These are phyloP conservation scores for Drosophila biarmipes DNA, from an alignment of 1,140 invertebrate genomes.

Conservation along the genomic window DNA sequence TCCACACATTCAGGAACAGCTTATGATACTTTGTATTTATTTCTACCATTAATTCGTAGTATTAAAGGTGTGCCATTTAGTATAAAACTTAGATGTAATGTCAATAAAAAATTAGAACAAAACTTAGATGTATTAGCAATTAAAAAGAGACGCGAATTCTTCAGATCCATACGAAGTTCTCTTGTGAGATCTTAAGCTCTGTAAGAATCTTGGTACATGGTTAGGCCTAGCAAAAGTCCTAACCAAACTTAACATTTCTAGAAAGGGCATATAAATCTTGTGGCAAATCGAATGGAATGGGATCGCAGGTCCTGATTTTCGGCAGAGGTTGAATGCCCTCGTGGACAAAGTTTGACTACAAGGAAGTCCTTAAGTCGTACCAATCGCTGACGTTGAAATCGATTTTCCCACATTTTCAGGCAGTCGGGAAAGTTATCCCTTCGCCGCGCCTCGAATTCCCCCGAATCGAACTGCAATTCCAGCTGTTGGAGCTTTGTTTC, in stretches of 20 bases:
- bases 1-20: background rate
- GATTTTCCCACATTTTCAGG: slow-evolving; percentile 69
- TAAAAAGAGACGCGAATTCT: background rate
- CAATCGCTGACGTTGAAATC: slow-evolving; percentile 59
- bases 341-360: slow-evolving; percentile 33
- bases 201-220: too few relatives aligned
- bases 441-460: background rate
- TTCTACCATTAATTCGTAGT: too few relatives aligned
- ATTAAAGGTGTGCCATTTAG: too few relatives aligned
- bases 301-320: background rate
- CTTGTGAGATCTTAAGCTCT: too few relatives aligned
- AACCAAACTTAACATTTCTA: background rate
- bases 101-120: too few relatives aligned
- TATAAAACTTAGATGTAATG: too few relatives aligned
- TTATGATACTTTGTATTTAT: background rate
- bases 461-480: slow-evolving; percentile 26
- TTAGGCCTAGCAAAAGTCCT: background rate
- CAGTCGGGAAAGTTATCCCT: slow-evolving; percentile 48
- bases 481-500: slow-evolving; percentile 37
- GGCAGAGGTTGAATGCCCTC: slow-evolving; percentile 28
- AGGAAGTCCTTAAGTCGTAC: slow-evolving; percentile 58
- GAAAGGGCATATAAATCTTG: background rate
- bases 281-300: slow-evolving; percentile 21
- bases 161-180: background rate
- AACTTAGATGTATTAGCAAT: too few relatives aligned